phyloP scores from a whole-genome alignment of 2,888 invertebrate genomes.

The Pedicia rivosa region DNA sequence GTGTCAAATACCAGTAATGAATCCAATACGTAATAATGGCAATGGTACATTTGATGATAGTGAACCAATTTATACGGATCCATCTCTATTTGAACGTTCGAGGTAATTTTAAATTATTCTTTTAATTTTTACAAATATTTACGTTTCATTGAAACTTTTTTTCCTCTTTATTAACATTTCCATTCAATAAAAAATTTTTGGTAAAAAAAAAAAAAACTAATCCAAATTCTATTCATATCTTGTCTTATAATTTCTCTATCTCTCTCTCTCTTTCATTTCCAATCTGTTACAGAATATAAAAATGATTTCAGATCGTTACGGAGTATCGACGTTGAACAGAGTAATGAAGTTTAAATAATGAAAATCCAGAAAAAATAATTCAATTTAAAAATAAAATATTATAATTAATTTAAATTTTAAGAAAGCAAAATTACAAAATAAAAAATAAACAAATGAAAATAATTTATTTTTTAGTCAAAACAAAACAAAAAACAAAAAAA shows the following conservation, averaged over 20 bases:
- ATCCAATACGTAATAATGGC: constrained; percentile 33
- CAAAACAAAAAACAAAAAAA: no score
- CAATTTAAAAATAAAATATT: no score
- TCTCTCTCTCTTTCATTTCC: constrained; percentile 15
- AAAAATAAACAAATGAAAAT: no score
- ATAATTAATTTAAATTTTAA: no score
- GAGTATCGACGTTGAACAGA: constrained; percentile 21
- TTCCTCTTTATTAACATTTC: no score
- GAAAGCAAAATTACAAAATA: no score
- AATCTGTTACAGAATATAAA: constrained; percentile 9
- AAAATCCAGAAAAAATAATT: neutral
- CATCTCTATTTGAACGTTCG: constrained; percentile 75
- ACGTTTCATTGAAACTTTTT: neutral
- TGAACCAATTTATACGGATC: constrained; percentile 87
- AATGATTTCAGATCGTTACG: constrained; percentile 23
- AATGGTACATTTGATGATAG: constrained; percentile 60
- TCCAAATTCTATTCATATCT: constrained; percentile 2
- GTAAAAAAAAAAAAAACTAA: neutral
- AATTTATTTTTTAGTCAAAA: no score
- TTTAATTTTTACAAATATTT: no score
- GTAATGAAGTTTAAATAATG: neutral
- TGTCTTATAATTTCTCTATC: constrained; percentile 18
- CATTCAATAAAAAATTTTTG: no score
- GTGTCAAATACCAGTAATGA: constrained; percentile 33
- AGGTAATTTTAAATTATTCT: constrained; percentile 35